Evolutionary conservation across 2,888 invertebrate species (phyloP).

Genomic region (Andrena hattorfiana): DNA sequence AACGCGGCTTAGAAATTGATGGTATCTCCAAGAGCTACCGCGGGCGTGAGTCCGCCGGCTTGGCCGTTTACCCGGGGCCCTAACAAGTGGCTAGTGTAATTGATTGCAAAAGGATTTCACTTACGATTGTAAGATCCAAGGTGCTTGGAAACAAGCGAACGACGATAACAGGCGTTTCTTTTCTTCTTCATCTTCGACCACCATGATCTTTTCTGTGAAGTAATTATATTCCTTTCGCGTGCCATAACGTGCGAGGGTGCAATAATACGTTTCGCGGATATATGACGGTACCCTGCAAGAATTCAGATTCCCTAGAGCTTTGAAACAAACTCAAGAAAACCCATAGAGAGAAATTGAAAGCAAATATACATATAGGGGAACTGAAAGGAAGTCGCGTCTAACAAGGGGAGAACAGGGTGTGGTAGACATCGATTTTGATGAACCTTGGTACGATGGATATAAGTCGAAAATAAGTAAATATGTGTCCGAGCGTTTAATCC

Average conservation of each 20-base stretch:
- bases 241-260: constrained; percentile 77
- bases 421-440: too few species aligned
- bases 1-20: not conserved
- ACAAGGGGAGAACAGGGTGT: too few species aligned
- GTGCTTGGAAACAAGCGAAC: constrained; percentile 79
- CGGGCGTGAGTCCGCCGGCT: too few species aligned
- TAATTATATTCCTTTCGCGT: constrained; percentile 77
- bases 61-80: not conserved
- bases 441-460: too few species aligned
- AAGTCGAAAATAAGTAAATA: too few species aligned
- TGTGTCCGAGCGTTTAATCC: too few species aligned
- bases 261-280: constrained; percentile 75
- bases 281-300: constrained; percentile 74
- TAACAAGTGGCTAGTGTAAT: not conserved
- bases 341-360: too few species aligned
- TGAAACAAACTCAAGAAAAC: not conserved
- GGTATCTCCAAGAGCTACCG: not conserved
- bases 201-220: constrained; percentile 69
- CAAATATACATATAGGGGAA: too few species aligned
- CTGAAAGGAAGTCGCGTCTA: too few species aligned
- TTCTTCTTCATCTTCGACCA: constrained; percentile 73
- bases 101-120: constrained; percentile 41
- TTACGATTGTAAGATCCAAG: constrained; percentile 80
- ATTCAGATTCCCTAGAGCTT: constrained; percentile 1
- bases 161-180: constrained; percentile 77